These are phyloP conservation scores for Colletes gigas DNA, from an alignment of 1,140 invertebrate species.

Conservation along the genomic window DNA sequence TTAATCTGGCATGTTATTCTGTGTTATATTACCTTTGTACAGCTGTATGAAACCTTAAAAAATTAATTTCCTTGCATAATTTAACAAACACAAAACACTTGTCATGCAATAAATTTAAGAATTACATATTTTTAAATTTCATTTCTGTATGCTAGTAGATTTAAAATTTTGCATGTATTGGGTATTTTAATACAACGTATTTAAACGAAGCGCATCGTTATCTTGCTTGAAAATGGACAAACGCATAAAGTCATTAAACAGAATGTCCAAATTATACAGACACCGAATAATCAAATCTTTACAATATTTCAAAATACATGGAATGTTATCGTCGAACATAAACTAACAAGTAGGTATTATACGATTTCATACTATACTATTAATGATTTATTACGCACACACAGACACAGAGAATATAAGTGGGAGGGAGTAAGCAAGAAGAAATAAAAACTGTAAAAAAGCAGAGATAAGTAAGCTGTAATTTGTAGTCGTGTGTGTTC, in stretches of 20 bases:
- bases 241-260: conserved; percentile 8
- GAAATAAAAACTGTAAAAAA: background rate
- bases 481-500: too few relatives aligned
- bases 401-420: background rate
- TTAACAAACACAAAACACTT: background rate
- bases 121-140: conserved; percentile 45
- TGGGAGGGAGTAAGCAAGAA: background rate
- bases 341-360: conserved; percentile 52
- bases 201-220: conserved; percentile 39
- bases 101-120: too few relatives aligned
- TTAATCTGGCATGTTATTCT: conserved; percentile 5
- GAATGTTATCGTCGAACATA: conserved; percentile 54
- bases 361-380: conserved; percentile 7
- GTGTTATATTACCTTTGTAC: conserved; percentile 12
- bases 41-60: conserved; percentile 26
- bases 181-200: conserved; percentile 28
- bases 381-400: background rate
- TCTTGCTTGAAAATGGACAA: conserved; percentile 44
- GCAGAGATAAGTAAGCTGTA: background rate
- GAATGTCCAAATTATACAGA: conserved; percentile 26
- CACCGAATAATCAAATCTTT: conserved; percentile 16
- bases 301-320: conserved; percentile 17
- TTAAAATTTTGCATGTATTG: conserved; percentile 42
- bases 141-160: conserved; percentile 23
- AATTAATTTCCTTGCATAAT: conserved; percentile 23